phyloP scores from a whole-genome alignment of 2,888 invertebrate species.

The Patella pellucida region DNA sequence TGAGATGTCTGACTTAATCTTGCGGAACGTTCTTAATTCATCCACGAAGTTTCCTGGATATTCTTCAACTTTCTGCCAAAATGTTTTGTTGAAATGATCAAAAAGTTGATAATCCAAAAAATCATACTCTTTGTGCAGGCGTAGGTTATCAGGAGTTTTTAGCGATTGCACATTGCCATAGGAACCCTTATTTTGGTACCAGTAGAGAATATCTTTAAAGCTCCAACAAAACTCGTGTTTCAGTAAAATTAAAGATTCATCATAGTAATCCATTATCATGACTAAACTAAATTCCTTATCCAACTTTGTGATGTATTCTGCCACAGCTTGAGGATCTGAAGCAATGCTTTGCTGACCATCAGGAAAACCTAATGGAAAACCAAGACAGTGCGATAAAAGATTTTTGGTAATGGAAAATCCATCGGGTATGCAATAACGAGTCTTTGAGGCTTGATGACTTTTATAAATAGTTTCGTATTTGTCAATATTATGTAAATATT shows the following conservation, averaged over 20 bases:
- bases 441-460: slow-evolving; percentile 31
- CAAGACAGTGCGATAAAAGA: slow-evolving; percentile 64
- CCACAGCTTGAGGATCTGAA: slow-evolving; percentile 35
- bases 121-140: slow-evolving; percentile 59
- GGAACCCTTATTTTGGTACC: slow-evolving; percentile 46
- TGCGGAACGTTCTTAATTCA: slow-evolving; percentile 44
- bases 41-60: slow-evolving; percentile 51
- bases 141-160: slow-evolving; percentile 34
- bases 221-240: slow-evolving; percentile 67
- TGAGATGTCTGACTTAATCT: slow-evolving; percentile 24
- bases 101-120: slow-evolving; percentile 61
- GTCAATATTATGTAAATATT: slow-evolving; percentile 56
- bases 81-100: slow-evolving; percentile 61
- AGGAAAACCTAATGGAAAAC: slow-evolving; percentile 65
- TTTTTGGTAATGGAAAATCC: slow-evolving; percentile 63
- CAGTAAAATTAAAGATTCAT: slow-evolving; percentile 66
- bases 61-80: slow-evolving; percentile 54
- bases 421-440: slow-evolving; percentile 62
- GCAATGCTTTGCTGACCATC: slow-evolving; percentile 44
- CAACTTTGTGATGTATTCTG: slow-evolving; percentile 49
- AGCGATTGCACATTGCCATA: slow-evolving; percentile 33
- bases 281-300: slow-evolving; percentile 60
- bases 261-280: slow-evolving; percentile 67
- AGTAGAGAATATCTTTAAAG: slow-evolving; percentile 64
- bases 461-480: slow-evolving; percentile 60